phyloP scores from a whole-genome alignment of 2,888 invertebrate genomes.

The Nudaria mundana region DNA sequence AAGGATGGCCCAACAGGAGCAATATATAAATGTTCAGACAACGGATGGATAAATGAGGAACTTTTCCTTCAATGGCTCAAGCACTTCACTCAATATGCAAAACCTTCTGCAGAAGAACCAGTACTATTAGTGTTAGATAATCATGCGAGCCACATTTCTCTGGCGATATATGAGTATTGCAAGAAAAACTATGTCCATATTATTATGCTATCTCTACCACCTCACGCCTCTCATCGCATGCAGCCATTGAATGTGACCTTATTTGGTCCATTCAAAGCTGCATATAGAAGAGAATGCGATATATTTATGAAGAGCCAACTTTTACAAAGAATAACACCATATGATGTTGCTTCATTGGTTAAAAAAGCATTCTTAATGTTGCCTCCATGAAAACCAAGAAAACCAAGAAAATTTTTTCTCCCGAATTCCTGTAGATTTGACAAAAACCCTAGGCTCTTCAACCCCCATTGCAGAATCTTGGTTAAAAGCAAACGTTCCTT shows the following conservation, averaged over 20 bases:
- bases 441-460: too few species aligned
- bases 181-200: constrained; percentile 17
- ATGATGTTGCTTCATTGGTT: constrained; percentile 38
- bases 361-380: too few species aligned
- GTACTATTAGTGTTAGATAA: constrained; percentile 39
- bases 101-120: constrained; percentile 41
- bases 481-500: too few species aligned
- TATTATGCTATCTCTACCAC: constrained; percentile 27
- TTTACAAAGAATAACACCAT: constrained; percentile 34
- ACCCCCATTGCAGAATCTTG: too few species aligned
- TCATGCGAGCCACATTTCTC: constrained; percentile 28
- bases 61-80: constrained; percentile 14
- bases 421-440: too few species aligned
- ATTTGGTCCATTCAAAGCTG: constrained; percentile 9
- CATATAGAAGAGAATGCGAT: constrained; percentile 36
- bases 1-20: too few species aligned
- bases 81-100: constrained; percentile 28
- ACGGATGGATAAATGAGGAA: background rate
- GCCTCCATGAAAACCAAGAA: too few species aligned
- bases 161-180: constrained; percentile 28
- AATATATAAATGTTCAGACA: too few species aligned
- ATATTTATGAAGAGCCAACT: constrained; percentile 34
- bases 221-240: constrained; percentile 28
- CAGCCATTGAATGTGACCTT: constrained; percentile 29
- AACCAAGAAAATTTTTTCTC: too few species aligned